Evolutionary conservation across 2,113 vertebrate species (phyloP).

Genomic region (Centropus bengalensis): DNA sequence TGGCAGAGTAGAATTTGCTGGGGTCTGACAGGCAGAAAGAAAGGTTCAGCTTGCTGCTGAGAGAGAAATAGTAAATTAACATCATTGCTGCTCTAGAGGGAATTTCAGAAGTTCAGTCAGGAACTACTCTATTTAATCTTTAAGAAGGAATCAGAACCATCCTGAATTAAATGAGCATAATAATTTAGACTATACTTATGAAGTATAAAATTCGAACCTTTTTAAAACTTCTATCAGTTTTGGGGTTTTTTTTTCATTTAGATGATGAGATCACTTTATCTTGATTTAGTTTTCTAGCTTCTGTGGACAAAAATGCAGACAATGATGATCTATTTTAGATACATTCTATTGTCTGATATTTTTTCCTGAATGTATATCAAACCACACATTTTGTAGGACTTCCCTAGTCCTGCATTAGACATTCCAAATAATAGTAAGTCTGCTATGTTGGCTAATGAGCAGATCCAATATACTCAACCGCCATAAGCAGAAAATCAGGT

Average conservation of each 20-base stretch:
- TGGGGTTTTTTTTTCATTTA: not conserved
- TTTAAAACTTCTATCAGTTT: not conserved
- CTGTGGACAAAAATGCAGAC: not conserved
- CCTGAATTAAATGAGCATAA: not conserved
- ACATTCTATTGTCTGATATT: not conserved
- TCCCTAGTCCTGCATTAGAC: not conserved
- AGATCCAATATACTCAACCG: not conserved
- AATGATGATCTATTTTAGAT: not conserved
- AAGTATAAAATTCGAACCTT: not conserved
- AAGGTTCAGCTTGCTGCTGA: not conserved
- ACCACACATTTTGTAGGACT: not conserved
- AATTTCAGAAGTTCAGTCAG: not conserved
- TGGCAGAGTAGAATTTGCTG: not conserved
- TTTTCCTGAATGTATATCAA: not conserved
- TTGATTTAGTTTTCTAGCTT: not conserved
- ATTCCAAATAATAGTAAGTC: not conserved
- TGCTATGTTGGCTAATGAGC: accelerated
- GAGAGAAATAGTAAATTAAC: not conserved
- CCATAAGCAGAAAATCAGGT: not conserved
- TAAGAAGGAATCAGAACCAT: not conserved
- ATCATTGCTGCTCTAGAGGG: not conserved
- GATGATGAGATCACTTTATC: not conserved
- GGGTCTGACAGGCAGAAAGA: constrained; percentile 21
- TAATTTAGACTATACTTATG: not conserved
- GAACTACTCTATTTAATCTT: not conserved